phyloP scores from a whole-genome alignment of 2,113 vertebrate species.

The Thunnus maccoyii region DNA sequence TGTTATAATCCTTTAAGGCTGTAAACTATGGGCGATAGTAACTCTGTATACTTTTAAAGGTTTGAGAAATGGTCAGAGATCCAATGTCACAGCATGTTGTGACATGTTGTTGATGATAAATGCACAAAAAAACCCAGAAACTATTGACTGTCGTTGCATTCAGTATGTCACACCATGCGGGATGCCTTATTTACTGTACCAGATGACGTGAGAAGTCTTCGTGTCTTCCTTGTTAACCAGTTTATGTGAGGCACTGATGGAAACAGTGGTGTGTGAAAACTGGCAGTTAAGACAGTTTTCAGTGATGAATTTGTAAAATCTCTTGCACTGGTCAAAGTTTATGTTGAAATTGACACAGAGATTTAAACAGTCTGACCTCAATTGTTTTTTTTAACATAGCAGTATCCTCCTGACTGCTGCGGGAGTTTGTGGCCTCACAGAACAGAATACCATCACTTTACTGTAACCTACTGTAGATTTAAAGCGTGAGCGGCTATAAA shows the following conservation, averaged over 20 bases:
- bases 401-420: not conserved
- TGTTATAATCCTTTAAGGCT: too few species aligned
- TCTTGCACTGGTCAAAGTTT: too few species aligned
- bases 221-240: not conserved
- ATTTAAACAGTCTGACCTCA: too few species aligned
- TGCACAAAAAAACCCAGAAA: not conserved
- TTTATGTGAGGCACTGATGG: not conserved
- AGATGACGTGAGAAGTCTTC: not conserved
- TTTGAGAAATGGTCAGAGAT: not conserved
- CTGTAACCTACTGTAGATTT: conserved; percentile 1
- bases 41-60: not conserved
- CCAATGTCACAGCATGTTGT: not conserved
- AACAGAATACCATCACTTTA: not conserved
- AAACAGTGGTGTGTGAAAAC: not conserved
- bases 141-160: too few species aligned
- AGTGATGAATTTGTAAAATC: too few species aligned
- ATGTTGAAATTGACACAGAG: too few species aligned
- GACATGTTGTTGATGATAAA: not conserved
- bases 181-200: not conserved
- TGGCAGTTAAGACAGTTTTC: too few species aligned
- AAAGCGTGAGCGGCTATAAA: not conserved
- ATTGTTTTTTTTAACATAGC: not conserved
- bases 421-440: not conserved
- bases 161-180: not conserved
- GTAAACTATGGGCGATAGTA: not conserved